Evolutionary conservation across 2,113 vertebrate species (phyloP).

Genomic region (Cnemophilus loriae): DNA sequence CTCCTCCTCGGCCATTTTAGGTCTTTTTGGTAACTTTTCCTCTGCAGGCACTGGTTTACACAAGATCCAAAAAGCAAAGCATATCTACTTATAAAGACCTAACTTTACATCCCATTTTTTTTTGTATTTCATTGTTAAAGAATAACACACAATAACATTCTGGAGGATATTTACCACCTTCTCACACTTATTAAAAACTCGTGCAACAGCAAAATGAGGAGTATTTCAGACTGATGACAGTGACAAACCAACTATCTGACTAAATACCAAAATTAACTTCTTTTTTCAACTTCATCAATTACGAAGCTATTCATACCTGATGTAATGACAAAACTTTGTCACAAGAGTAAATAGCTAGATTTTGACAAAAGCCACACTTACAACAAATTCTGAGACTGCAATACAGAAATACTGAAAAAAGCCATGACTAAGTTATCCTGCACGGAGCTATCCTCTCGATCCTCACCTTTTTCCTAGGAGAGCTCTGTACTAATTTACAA

Average conservation of each 20-base stretch:
- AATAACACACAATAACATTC: background rate
- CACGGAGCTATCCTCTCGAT: background rate
- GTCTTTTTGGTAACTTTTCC: background rate
- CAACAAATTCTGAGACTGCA: background rate
- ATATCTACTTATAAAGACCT: background rate
- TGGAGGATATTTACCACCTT: background rate
- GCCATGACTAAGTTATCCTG: background rate
- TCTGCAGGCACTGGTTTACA: background rate
- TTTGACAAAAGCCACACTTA: background rate
- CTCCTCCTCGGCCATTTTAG: background rate
- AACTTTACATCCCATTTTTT: rapidly evolving
- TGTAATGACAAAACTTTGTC: background rate
- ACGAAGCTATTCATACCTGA: background rate
- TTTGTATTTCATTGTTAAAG: background rate
- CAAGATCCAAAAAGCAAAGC: background rate
- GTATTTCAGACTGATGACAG: background rate
- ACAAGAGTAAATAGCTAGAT: background rate
- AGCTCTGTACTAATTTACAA: background rate
- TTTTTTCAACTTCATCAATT: background rate
- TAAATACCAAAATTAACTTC: background rate
- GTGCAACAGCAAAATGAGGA: background rate
- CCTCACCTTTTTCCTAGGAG: background rate
- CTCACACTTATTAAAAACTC: background rate
- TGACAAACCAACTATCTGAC: background rate
- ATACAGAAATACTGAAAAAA: background rate